phyloP scores from a whole-genome alignment of 2,113 vertebrate species.

The Thymallus thymallus region DNA sequence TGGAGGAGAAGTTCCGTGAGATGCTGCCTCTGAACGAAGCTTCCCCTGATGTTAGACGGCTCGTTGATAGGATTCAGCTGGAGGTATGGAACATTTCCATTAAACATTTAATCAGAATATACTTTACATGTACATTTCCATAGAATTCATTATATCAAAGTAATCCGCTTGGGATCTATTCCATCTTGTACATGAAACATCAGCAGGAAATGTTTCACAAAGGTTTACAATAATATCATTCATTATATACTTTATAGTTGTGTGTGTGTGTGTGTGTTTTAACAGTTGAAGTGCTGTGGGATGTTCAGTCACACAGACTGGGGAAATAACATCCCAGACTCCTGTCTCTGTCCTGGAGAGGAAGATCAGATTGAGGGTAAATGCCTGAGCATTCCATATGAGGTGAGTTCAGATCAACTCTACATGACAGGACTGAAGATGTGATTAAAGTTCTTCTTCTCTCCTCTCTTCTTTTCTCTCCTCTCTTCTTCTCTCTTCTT shows the following conservation, averaged over 20 bases:
- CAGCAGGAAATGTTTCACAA: no score
- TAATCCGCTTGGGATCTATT: no score
- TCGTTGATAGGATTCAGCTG: neutral
- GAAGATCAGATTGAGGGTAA: fast-evolving
- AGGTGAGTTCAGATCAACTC: slow-evolving; percentile 15
- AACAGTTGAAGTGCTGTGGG: slow-evolving; percentile 60
- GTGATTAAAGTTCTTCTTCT: no score
- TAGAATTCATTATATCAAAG: no score
- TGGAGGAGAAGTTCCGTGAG: fast-evolving
- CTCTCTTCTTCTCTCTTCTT: no score
- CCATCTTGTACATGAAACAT: no score
- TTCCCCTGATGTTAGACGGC: fast-evolving
- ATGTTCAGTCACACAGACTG: slow-evolving; percentile 55
- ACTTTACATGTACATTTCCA: no score
- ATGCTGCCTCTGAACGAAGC: slow-evolving; percentile 35
- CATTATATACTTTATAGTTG: neutral
- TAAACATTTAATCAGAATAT: no score
- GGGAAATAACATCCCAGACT: slow-evolving; percentile 16
- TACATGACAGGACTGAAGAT: no score
- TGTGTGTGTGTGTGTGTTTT: neutral
- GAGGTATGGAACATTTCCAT: slow-evolving; percentile 11
- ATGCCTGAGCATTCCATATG: neutral
- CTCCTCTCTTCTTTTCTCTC: no score
- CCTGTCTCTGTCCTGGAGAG: slow-evolving; percentile 7
- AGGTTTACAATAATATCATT: no score